phyloP scores from a whole-genome alignment of 2,888 invertebrate species.

The Tiphia femorata region DNA sequence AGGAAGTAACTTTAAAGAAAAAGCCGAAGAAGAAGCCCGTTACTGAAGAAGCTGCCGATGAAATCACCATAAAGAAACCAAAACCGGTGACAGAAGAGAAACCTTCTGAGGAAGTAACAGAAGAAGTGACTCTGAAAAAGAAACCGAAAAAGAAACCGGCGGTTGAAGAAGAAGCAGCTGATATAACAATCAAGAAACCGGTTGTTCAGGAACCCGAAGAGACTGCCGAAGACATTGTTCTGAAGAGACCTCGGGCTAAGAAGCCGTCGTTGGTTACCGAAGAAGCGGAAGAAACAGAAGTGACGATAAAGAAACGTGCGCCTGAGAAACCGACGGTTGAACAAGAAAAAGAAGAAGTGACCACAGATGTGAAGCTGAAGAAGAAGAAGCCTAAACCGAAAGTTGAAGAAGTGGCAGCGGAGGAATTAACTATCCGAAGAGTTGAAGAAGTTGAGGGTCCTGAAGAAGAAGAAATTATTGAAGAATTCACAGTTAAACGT shows the following conservation, averaged over 20 bases:
- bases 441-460: constrained; percentile 47
- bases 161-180: constrained; percentile 45
- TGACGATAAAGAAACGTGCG: constrained; percentile 48
- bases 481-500: constrained; percentile 72
- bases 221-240: constrained; percentile 65
- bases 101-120: constrained; percentile 44
- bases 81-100: constrained; percentile 55
- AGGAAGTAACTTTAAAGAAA: constrained; percentile 48
- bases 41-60: constrained; percentile 48
- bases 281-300: constrained; percentile 48
- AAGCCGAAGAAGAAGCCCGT: constrained; percentile 47
- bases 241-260: constrained; percentile 71
- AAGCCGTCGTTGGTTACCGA: constrained; percentile 36
- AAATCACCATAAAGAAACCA: constrained; percentile 42
- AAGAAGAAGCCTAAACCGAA: constrained; percentile 66
- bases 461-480: constrained; percentile 60
- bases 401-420: constrained; percentile 53
- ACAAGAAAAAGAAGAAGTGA: constrained; percentile 57
- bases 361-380: constrained; percentile 42
- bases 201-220: constrained; percentile 59
- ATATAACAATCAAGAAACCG: constrained; percentile 54
- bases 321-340: constrained; percentile 50
- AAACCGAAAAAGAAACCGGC: constrained; percentile 48
- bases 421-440: constrained; percentile 53
- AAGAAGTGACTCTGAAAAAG: constrained; percentile 50